A percentile compares a stretch with the other conserved stretches of the same genome.
Evolutionary conservation across 2,888 invertebrate species (phyloP).

Genomic region (Tiphia femorata): DNA sequence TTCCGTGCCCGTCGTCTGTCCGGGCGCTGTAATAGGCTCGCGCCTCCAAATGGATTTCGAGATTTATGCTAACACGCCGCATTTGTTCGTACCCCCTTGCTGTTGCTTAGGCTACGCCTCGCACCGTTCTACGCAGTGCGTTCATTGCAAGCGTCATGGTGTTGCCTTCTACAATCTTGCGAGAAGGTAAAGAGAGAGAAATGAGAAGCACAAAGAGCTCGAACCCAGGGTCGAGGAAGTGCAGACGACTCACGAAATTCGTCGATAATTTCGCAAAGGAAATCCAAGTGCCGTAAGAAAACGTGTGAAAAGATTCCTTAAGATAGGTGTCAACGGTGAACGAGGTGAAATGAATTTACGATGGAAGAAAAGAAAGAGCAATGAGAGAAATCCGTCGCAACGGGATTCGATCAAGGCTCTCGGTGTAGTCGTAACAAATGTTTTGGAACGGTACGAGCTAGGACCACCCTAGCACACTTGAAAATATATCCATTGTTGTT

Average conservation of each 20-base stretch:
- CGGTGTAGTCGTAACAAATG: constrained; percentile 56
- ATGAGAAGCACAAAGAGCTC: constrained; percentile 6
- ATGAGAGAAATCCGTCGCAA: constrained; percentile 46
- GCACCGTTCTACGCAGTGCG: constrained; percentile 29
- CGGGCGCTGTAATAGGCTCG: constrained; percentile 62
- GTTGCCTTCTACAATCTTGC: too few species aligned
- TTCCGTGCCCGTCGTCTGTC: constrained; percentile 32
- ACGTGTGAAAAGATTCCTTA: too few species aligned
- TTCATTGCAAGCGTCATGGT: neutral
- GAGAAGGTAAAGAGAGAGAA: too few species aligned
- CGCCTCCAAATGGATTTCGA: constrained; percentile 68
- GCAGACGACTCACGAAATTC: neutral
- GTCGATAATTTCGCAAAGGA: constrained; percentile 11
- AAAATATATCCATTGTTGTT: constrained; percentile 66
- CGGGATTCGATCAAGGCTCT: constrained; percentile 64
- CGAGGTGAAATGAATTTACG: constrained; percentile 65
- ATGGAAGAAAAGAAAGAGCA: constrained; percentile 66
- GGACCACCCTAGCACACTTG: constrained; percentile 47
- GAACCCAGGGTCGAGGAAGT: neutral
- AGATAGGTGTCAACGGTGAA: too few species aligned
- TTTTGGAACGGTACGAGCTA: constrained; percentile 47
- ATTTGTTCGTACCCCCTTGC: constrained; percentile 59
- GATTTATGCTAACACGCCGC: constrained; percentile 68
- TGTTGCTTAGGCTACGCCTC: constrained; percentile 5
- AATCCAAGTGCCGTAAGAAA: constrained; percentile 47